These are phyloP conservation scores for Cheilosia soror DNA, from an alignment of 2,888 invertebrate species.

Conservation along the genomic window DNA sequence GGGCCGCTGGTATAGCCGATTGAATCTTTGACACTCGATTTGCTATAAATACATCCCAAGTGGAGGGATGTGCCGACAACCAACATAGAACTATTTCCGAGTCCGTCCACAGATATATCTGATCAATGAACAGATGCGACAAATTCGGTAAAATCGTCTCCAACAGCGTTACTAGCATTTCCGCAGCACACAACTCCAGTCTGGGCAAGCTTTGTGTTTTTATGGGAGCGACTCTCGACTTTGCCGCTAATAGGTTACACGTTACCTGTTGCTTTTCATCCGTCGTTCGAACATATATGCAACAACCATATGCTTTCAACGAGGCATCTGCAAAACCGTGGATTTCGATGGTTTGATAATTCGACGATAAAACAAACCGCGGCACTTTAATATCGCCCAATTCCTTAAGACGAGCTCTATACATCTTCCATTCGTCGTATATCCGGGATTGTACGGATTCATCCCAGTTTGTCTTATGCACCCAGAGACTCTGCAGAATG, in stretches of 20 bases:
- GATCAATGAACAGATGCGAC: neutral
- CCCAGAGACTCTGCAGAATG: neutral
- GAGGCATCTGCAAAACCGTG: conserved; percentile 64
- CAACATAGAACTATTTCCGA: conserved; percentile 5
- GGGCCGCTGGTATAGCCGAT: neutral
- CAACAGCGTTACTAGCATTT: neutral
- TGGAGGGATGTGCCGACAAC: neutral
- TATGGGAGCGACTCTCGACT: conserved; percentile 59
- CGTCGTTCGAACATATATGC: conserved; percentile 30
- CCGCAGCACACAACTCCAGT: conserved; percentile 38
- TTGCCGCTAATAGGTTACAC: conserved; percentile 34
- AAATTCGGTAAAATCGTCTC: neutral
- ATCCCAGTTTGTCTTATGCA: neutral
- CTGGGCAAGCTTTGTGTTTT: conserved; percentile 58
- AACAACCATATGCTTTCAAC: conserved; percentile 54
- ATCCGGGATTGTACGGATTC: neutral
- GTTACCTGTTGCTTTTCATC: conserved; percentile 28
- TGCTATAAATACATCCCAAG: conserved; percentile 48
- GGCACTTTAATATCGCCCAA: neutral
- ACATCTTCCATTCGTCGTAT: neutral
- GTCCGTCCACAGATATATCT: neutral
- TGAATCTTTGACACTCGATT: conserved; percentile 66
- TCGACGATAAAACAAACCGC: neutral
- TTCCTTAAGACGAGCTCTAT: neutral
- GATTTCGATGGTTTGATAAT: conserved; percentile 1